Conservation (phyloP, 2,113 vertebrate species). For the Oryzias celebensis region DNA sequence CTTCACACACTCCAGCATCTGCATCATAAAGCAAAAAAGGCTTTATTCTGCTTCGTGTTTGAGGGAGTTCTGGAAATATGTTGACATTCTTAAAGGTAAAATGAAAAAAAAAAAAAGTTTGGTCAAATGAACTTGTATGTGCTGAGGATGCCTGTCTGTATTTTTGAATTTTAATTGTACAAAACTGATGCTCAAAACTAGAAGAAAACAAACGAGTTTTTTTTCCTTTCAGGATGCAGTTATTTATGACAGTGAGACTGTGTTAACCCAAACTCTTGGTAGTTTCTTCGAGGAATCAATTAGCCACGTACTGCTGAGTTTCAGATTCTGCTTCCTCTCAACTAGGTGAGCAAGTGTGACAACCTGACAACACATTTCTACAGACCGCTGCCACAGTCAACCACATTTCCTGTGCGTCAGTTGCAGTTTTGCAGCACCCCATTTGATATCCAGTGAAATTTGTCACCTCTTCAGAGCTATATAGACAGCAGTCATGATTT, state of each 20-base stretch:
- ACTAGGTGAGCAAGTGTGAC: constrained; percentile 25
- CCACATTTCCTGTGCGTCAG: constrained; percentile 11
- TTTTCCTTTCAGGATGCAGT: neutral
- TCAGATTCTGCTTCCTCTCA: constrained; percentile 10
- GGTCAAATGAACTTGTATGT: too few relatives aligned
- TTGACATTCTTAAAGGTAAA: constrained; percentile 17
- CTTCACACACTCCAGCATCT: too few relatives aligned
- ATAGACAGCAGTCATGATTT: neutral
- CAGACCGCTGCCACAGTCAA: constrained; percentile 2
- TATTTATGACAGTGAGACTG: neutral
- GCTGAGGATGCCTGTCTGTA: too few relatives aligned
- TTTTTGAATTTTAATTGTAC: too few relatives aligned
- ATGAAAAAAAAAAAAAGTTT: neutral
- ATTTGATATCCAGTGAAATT: too few relatives aligned
- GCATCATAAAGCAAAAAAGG: constrained; percentile 5
- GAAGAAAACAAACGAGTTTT: too few relatives aligned
- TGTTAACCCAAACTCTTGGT: neutral
- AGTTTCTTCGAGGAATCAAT: neutral
- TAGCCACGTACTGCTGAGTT: constrained; percentile 3
- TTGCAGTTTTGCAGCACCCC: neutral
- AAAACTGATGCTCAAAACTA: too few relatives aligned
- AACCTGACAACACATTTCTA: constrained; percentile 23
- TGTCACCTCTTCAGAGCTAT: neutral
- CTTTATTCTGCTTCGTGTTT: neutral
- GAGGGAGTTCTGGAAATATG: constrained; percentile 12